A percentile compares a stretch with the other conserved stretches of the same genome.
These are phyloP conservation scores for Capricornis sumatraensis DNA, from an alignment of 2,113 vertebrate species.

Conservation along the genomic window DNA sequence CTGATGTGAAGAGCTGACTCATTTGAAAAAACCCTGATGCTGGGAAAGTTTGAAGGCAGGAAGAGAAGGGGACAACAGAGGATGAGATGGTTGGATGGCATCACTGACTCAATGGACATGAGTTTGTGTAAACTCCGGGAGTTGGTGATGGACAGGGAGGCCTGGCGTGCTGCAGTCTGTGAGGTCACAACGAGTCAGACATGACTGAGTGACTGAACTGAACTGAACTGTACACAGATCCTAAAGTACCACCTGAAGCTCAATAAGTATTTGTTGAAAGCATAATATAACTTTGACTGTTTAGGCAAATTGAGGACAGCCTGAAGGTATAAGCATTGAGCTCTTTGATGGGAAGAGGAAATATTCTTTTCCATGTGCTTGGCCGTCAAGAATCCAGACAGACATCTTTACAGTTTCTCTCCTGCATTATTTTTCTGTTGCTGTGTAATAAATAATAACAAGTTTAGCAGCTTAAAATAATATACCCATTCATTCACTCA, in stretches of 20 bases:
- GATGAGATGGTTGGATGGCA: not conserved
- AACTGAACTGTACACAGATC: not conserved
- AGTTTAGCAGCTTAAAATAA: not conserved
- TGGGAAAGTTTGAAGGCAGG: not conserved
- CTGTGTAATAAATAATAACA: not conserved
- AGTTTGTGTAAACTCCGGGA: not conserved
- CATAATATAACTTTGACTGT: not conserved
- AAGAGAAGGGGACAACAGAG: not conserved
- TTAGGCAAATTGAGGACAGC: not conserved
- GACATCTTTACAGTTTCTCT: not conserved
- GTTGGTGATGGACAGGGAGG: not conserved
- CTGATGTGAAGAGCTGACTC: not conserved
- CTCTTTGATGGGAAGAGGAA: not conserved
- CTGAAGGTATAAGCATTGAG: not conserved
- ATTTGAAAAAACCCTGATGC: not conserved
- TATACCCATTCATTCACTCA: not conserved
- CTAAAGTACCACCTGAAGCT: not conserved
- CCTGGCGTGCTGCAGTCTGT: not conserved
- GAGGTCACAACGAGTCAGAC: not conserved
- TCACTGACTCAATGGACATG: not conserved
- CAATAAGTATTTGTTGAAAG: conserved; percentile 22
- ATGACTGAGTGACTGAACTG: too few species aligned
- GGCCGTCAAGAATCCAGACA: not conserved
- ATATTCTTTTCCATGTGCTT: not conserved
- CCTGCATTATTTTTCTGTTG: not conserved